Evolutionary conservation across 2,797 vertebrate species (phyloP).

Genomic region (Microchirus variegatus): DNA sequence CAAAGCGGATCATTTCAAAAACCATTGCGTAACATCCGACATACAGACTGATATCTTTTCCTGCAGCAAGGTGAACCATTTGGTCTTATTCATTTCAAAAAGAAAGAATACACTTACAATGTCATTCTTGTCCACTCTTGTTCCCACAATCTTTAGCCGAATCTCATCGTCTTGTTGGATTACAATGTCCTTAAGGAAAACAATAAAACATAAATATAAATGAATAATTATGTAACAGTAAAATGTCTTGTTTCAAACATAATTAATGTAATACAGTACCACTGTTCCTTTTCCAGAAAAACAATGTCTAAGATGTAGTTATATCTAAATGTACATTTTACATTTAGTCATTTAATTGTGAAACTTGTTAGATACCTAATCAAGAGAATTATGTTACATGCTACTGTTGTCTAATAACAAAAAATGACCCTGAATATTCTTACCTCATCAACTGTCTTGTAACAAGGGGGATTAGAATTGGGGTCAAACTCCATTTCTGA

Average conservation of each 20-base stretch:
- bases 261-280: no score
- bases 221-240: background rate
- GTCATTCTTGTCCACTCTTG: conserved; percentile 95
- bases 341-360: background rate
- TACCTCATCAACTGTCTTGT: conserved; percentile 95
- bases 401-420: background rate
- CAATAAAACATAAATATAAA: background rate
- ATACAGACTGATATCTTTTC: background rate
- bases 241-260: no score
- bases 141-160: conserved; percentile 92
- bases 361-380: background rate
- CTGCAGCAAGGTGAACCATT: background rate
- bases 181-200: conserved; percentile 86
- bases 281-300: background rate
- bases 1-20: background rate
- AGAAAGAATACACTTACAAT: conserved; percentile 82
- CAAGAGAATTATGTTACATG: background rate
- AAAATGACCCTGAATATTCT: conserved; percentile 16
- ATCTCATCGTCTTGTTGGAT: conserved; percentile 97
- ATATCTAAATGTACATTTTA: no score
- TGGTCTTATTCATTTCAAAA: background rate
- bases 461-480: conserved; percentile 95
- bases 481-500: conserved; percentile 97
- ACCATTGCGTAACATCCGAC: background rate
- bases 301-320: no score